These are phyloP conservation scores for Drosophila aldrichi DNA, from an alignment of 2,888 invertebrate species.

Conservation along the genomic window DNA sequence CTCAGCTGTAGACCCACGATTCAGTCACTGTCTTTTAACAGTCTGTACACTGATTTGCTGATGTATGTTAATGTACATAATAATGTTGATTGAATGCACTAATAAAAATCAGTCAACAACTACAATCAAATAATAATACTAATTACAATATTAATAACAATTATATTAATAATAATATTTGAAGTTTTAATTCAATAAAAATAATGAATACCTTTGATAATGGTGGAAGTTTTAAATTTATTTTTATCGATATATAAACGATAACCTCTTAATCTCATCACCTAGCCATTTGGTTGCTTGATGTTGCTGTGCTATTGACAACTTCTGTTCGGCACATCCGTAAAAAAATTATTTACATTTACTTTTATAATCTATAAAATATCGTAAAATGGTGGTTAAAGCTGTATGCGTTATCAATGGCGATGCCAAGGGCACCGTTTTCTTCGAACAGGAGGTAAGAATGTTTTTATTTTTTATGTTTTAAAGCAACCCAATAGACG, in stretches of 20 bases:
- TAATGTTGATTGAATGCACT: background rate
- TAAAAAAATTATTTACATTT: background rate
- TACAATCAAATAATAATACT: background rate
- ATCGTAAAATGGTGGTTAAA: constrained; percentile 87
- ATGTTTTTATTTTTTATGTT: background rate
- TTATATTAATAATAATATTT: background rate
- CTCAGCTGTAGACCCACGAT: too few species aligned
- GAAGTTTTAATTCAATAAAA: background rate
- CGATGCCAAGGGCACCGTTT: constrained; percentile 93
- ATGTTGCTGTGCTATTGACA: constrained; percentile 3
- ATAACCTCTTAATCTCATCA: background rate
- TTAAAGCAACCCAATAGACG: constrained; percentile 25
- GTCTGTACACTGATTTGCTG: too few species aligned
- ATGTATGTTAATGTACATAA: background rate
- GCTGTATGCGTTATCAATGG: constrained; percentile 95
- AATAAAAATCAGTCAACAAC: too few species aligned
- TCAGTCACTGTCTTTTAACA: too few species aligned
- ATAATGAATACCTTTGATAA: background rate
- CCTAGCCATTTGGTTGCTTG: constrained; percentile 14
- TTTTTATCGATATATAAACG: constrained; percentile 26
- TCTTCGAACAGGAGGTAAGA: constrained; percentile 91
- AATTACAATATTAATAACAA: background rate
- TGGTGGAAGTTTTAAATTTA: background rate
- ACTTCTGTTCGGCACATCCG: constrained; percentile 1
- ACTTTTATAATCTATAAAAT: background rate